Evolutionary conservation across 2,113 vertebrate species (phyloP).

Genomic region (Ceyx cyanopectus): DNA sequence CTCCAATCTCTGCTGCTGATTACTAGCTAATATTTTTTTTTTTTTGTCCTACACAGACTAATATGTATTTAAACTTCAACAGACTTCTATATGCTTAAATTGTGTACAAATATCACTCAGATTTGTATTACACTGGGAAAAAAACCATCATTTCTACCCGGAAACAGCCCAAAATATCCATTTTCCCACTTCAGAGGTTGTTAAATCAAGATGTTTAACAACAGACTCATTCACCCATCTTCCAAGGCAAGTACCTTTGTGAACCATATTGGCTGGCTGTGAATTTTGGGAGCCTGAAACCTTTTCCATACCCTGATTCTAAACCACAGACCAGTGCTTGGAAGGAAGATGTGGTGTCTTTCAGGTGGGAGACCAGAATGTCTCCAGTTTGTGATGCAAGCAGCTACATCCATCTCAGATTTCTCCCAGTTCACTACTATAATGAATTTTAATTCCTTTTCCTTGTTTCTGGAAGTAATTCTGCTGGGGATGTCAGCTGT

Average conservation of each 20-base stretch:
- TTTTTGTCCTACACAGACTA: not conserved
- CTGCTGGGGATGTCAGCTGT: not conserved
- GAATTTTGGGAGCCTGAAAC: not conserved
- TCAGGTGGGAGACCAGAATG: not conserved
- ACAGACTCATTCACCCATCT: not conserved
- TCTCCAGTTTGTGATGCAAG: not conserved
- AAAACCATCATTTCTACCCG: not conserved
- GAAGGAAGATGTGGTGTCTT: not conserved
- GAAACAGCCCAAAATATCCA: not conserved
- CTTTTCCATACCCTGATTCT: not conserved
- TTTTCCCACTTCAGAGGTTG: not conserved
- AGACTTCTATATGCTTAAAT: not conserved
- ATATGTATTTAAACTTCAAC: not conserved
- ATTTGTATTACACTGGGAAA: not conserved
- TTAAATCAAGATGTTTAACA: not conserved
- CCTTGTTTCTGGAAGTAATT: not conserved
- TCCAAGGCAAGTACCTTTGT: not conserved
- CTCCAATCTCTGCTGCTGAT: not conserved
- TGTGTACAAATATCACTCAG: not conserved
- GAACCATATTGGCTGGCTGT: rapidly evolving
- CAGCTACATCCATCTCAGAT: not conserved
- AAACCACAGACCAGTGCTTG: not conserved
- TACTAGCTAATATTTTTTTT: not conserved
- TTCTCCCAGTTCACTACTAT: not conserved
- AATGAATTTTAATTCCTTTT: not conserved